Base-by-base conservation (phyloP, 2,113 vertebrate species). In the Phocoena phocoena region DNA sequence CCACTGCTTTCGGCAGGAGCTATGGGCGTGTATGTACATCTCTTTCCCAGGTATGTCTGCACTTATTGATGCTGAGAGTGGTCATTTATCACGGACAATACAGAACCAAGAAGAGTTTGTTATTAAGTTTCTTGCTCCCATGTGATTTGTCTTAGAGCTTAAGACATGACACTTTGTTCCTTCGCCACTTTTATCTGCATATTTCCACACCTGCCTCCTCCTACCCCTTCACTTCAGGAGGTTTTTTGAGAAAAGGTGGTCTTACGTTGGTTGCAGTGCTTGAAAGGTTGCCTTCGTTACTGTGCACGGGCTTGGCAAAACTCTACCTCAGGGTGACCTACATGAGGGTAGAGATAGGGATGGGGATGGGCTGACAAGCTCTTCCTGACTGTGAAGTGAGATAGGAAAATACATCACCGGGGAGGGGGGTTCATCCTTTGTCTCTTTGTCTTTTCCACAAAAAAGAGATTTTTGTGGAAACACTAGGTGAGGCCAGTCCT, bases 91-190 rank as follows among this genome's bases (percentile, higher is more conserved):
- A 98, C 94, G 93, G 96, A 93, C 97, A 88, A 93, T 90, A 95
- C 93, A 95, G 97, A 96, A 97, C 97, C 97, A 97, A 98, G 93
- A 97, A 96, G 92, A 97, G 98, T 98, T 97, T 98, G 98, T 98
- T 98, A 98, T 94, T 98, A 97, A 92, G 87, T 96, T 97, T 96
- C 89, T 88, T 53, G 95, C 68, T 95, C 96, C 96, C 67, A 6
- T 11, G 6, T 50, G 98, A 96, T 95, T 44, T 93, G 55, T 96
- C 0, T 73, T 55, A 92, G 86, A 90, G 88, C 85, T 90, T 2
- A 90, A 82, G 87, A 94, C 38, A 0, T 93, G 77, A 74, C 71
- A 7, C 97, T 98, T 98, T 97, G 90, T 98, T 77, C 87, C 97
- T 90, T 88, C 90, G 77, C 93, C 83, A 38, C 97, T 97, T 98